Conservation (phyloP, 2,797 vertebrate genomes). For the Lutjanus argentimaculatus region DNA sequence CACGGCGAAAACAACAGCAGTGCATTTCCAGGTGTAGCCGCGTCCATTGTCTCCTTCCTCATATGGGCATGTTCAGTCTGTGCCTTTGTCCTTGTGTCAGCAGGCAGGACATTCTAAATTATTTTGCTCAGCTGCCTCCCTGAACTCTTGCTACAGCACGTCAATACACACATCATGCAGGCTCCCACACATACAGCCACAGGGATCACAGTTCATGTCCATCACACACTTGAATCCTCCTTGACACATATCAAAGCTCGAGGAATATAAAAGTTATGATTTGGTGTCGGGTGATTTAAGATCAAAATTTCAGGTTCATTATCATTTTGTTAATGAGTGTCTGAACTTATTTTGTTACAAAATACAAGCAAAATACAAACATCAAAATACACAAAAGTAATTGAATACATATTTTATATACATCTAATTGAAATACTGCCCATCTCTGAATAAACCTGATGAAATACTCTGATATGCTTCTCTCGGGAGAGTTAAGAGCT, state of each 20-base stretch:
- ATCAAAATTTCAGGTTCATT: not conserved
- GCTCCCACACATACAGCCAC: slow-evolving; percentile 75
- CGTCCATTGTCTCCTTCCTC: slow-evolving; percentile 86
- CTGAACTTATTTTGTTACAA: too few species aligned
- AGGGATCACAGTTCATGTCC: slow-evolving; percentile 79
- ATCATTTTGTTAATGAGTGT: not conserved
- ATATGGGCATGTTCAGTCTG: slow-evolving; percentile 85
- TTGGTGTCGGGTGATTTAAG: not conserved
- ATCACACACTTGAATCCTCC: slow-evolving; percentile 75
- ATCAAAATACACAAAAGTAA: too few species aligned
- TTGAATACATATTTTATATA: too few species aligned
- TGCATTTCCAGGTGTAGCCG: slow-evolving; percentile 85
- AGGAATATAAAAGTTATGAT: slow-evolving; percentile 36
- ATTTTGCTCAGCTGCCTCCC: slow-evolving; percentile 90
- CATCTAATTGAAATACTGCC: too few species aligned
- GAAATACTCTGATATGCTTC: too few species aligned
- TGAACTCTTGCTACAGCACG: slow-evolving; percentile 89
- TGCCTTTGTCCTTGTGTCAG: slow-evolving; percentile 90
- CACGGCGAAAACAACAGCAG: slow-evolving; percentile 86
- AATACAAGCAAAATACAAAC: too few species aligned
- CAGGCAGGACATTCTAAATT: slow-evolving; percentile 90
- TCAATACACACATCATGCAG: slow-evolving; percentile 87
- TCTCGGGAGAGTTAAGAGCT: too few species aligned
- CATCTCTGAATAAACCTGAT: too few species aligned
- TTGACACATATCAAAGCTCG: slow-evolving; percentile 68